These are phyloP conservation scores for Papilio polytes DNA, from an alignment of 1,140 invertebrate genomes.

Conservation along the genomic window DNA sequence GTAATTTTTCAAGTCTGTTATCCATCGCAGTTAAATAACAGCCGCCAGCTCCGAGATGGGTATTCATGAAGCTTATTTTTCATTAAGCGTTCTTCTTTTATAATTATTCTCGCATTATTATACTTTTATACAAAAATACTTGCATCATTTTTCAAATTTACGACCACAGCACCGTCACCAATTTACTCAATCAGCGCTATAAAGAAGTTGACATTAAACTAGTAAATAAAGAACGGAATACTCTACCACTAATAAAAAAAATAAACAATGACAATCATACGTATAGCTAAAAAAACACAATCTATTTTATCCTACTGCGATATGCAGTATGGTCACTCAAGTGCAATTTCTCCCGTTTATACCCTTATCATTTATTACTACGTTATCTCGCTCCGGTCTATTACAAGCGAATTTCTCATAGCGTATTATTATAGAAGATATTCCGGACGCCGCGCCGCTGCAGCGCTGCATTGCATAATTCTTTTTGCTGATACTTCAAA, in stretches of 20 bases:
- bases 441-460: slow-evolving; percentile 42
- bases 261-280: too few relatives aligned
- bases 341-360: slow-evolving; percentile 53
- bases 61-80: slow-evolving; percentile 53
- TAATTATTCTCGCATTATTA: slow-evolving; percentile 46
- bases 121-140: too few relatives aligned
- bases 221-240: too few relatives aligned
- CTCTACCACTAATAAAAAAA: too few relatives aligned
- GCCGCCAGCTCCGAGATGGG: slow-evolving; percentile 44
- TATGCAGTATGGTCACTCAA: slow-evolving; percentile 44
- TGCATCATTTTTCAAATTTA: too few relatives aligned
- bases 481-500: slow-evolving; percentile 46
- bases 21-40: slow-evolving; percentile 49
- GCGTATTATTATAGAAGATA: slow-evolving; percentile 57
- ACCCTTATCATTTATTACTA: slow-evolving; percentile 62
- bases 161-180: too few relatives aligned
- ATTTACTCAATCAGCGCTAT: too few relatives aligned
- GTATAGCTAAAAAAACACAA: background rate
- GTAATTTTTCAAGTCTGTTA: slow-evolving; percentile 50
- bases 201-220: too few relatives aligned
- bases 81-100: slow-evolving; percentile 50
- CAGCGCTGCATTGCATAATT: slow-evolving; percentile 50
- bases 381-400: slow-evolving; percentile 50
- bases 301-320: background rate
- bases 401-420: slow-evolving; percentile 54